Base-by-base conservation (phyloP, 2,888 invertebrate species). In the Diogma glabrata region DNA sequence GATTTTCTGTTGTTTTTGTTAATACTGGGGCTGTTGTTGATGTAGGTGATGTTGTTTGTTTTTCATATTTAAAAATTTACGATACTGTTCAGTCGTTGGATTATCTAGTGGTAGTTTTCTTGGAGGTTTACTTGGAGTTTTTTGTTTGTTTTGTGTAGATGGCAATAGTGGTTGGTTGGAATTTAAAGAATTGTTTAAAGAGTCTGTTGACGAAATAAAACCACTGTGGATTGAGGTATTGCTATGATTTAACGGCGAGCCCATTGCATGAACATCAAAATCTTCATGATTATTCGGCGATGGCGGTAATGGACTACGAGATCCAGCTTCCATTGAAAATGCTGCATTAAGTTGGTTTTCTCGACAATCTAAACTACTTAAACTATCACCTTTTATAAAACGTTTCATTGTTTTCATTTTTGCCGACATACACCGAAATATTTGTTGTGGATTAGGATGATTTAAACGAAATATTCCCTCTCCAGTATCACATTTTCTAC, bases 401-500 rank as follows among this genome's bases (percentile, higher is more conserved):
- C 87, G 86, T 63, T 87, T 87, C 88, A 89, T 89, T 1, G 81
- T 84, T 63, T 87, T 87, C 85, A 89, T 89, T 69, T 87, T 87
- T 5, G 84, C 75, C 9, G 85, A 83, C 59, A 89, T 75, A 62
- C 87, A 88, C 56, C 86, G 81, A 57, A 79, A 89, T 57, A 89
- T 86, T 65, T 88, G 88, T 58, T 86, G 84, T 56, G 87, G 86
- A 64, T 87, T 87, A 38, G 81, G 78, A 64, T 89, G 86, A 63
- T 87, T 87, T 53, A 89, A 68, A 52, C 81, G 84, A 60, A 89
- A 89, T 4, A 81, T 80, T 2, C 89, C 89, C 70, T 89, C 89
- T 0, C 89, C 89, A 2, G 87, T 87, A 57, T 84, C 82, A 69
- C 89, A 89, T 67, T 88, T 89, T 53, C 89, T 75, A 1, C 89